Evolutionary conservation across 2,113 vertebrate species (phyloP).

Genomic region (Corynorhinus townsendii): DNA sequence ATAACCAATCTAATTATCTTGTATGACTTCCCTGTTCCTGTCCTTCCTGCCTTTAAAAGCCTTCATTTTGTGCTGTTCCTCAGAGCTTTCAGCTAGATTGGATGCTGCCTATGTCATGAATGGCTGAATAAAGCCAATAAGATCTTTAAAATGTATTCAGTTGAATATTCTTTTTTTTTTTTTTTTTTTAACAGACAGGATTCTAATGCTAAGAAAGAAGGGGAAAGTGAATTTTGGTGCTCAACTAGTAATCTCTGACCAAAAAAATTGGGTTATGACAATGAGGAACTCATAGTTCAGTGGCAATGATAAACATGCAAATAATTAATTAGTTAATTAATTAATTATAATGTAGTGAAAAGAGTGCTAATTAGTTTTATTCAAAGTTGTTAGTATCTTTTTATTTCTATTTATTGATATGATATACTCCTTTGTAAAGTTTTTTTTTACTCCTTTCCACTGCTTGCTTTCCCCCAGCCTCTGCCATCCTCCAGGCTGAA

Average conservation of each 20-base stretch:
- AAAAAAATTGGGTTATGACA: background rate
- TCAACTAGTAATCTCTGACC: background rate
- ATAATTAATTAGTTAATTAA: background rate
- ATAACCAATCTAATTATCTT: background rate
- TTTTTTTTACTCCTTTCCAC: background rate
- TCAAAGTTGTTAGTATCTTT: background rate
- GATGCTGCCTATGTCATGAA: background rate
- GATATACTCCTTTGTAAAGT: background rate
- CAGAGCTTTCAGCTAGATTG: background rate
- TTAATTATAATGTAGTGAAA: background rate
- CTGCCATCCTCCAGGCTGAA: background rate
- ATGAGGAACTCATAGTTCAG: background rate
- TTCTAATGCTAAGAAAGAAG: conserved; percentile 5
- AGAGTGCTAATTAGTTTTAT: background rate
- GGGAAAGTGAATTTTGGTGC: background rate
- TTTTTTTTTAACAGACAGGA: background rate
- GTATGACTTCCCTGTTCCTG: background rate
- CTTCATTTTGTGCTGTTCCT: background rate
- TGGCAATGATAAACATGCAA: background rate
- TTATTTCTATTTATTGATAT: background rate
- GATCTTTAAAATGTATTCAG: background rate
- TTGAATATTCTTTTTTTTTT: background rate
- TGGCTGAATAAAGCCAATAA: background rate
- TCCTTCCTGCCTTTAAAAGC: background rate
- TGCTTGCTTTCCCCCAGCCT: background rate